Conservation (phyloP, 2,888 invertebrate genomes). For the Arctia plantaginis region DNA sequence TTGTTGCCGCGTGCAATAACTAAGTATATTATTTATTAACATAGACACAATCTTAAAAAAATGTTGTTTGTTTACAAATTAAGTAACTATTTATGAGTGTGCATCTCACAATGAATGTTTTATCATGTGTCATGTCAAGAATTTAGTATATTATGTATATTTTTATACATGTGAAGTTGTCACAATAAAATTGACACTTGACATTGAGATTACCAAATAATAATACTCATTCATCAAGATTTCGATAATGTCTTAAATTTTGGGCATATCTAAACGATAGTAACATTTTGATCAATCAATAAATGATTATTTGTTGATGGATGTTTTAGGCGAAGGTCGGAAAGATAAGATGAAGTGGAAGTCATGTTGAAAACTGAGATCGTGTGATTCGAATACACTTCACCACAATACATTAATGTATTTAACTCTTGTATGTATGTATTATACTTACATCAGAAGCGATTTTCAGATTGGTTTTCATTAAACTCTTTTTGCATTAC, state of each 20-base stretch:
- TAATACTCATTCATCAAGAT: conserved; percentile 3
- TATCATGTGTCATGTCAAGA: not conserved
- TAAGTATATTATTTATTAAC: too few species aligned
- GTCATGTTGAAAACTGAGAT: not conserved
- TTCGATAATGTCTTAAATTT: not conserved
- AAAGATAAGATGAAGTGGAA: not conserved
- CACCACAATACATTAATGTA: not conserved
- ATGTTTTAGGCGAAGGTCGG: not conserved
- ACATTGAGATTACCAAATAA: conserved; percentile 3
- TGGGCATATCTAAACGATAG: too few species aligned
- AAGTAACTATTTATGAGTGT: too few species aligned
- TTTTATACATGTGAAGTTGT: not conserved
- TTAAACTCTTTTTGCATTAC: not conserved
- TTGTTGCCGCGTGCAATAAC: too few species aligned
- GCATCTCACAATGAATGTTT: too few species aligned
- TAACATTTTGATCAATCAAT: not conserved
- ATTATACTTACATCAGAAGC: not conserved
- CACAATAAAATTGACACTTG: not conserved
- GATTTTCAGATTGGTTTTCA: not conserved
- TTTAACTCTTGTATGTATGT: not conserved
- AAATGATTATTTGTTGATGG: not conserved
- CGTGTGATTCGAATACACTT: not conserved
- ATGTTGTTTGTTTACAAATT: too few species aligned
- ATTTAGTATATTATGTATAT: not conserved
- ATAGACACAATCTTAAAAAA: too few species aligned